phyloP scores from a whole-genome alignment of 2,888 invertebrate species.

The Aplocera efformata region DNA sequence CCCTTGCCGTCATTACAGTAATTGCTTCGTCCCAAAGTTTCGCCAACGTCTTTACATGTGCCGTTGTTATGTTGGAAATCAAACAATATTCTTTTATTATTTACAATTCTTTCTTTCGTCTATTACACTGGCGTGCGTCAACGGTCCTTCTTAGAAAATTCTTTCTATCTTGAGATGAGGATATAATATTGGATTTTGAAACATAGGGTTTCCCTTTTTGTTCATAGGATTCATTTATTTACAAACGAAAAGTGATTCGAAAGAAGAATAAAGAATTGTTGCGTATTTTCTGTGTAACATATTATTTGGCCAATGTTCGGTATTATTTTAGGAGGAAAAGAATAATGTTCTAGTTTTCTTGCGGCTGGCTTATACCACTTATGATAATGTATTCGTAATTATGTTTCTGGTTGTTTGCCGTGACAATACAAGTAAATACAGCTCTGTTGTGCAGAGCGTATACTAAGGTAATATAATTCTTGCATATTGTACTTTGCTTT shows the following conservation, averaged over 20 bases:
- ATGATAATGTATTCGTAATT: slow-evolving; percentile 76
- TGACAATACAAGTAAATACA: slow-evolving; percentile 43
- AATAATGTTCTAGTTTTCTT: slow-evolving; percentile 44
- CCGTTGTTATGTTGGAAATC: slow-evolving; percentile 35
- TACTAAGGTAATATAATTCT: slow-evolving; percentile 18
- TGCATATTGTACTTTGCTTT: slow-evolving; percentile 11
- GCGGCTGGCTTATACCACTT: slow-evolving; percentile 56
- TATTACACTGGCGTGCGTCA: slow-evolving; percentile 28
- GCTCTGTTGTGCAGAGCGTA: slow-evolving; percentile 25
- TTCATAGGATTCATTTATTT: slow-evolving; percentile 31
- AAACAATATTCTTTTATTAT: slow-evolving; percentile 65
- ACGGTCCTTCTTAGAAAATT: slow-evolving; percentile 48
- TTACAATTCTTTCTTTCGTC: slow-evolving; percentile 68
- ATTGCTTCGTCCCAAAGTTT: slow-evolving; percentile 46
- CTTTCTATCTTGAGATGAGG: slow-evolving; percentile 54
- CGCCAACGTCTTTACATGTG: slow-evolving; percentile 25
- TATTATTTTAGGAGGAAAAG: slow-evolving; percentile 26
- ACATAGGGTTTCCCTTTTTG: slow-evolving; percentile 62
- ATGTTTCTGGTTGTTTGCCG: slow-evolving; percentile 61
- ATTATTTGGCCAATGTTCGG: slow-evolving; percentile 20
- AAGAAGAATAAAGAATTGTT: slow-evolving; percentile 16
- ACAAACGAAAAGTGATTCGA: slow-evolving; percentile 27
- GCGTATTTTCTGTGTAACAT: slow-evolving; percentile 22
- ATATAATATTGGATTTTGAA: slow-evolving; percentile 73
- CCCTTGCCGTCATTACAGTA: slow-evolving; percentile 56